phyloP scores from a whole-genome alignment of 2,797 vertebrate genomes.

The Sparus aurata region DNA sequence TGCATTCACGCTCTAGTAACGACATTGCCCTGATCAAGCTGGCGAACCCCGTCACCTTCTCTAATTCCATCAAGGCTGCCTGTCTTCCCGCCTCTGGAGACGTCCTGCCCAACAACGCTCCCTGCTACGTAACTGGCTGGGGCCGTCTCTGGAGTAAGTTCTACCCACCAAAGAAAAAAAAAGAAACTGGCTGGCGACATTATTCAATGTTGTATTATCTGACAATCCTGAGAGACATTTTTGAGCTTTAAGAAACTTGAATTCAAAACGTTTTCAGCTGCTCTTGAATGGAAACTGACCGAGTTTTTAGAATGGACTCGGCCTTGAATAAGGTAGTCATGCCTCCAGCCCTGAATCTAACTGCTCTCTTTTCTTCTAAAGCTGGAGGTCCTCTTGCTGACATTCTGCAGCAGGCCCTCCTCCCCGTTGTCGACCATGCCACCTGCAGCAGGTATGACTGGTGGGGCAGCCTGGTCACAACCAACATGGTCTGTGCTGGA shows the following conservation, averaged over 20 bases:
- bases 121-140: slow-evolving; percentile 94
- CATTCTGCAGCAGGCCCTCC: slow-evolving; percentile 90
- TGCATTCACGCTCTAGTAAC: slow-evolving; percentile 68
- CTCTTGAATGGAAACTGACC: not conserved
- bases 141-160: slow-evolving; percentile 88
- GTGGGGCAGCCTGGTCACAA: slow-evolving; percentile 88
- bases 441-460: slow-evolving; percentile 86
- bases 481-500: slow-evolving; percentile 91
- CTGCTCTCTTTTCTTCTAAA: slow-evolving; percentile 59
- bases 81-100: slow-evolving; percentile 85
- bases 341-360: slow-evolving; percentile 7
- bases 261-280: not conserved
- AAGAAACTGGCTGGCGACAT: not conserved
- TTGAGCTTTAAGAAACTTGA: not conserved
- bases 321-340: not conserved
- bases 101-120: slow-evolving; percentile 74
- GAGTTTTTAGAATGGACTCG: not conserved
- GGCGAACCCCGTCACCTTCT: slow-evolving; percentile 69
- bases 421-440: slow-evolving; percentile 85
- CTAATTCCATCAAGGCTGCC: slow-evolving; percentile 80
- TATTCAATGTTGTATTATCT: not conserved
- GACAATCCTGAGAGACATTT: not conserved
- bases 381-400: slow-evolving; percentile 90
- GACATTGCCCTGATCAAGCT: slow-evolving; percentile 95
- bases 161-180: not conserved